A percentile compares a stretch with the other conserved stretches of the same genome.
phyloP scores from a whole-genome alignment of 2,888 invertebrate genomes.

The Pheosia gnoma region DNA sequence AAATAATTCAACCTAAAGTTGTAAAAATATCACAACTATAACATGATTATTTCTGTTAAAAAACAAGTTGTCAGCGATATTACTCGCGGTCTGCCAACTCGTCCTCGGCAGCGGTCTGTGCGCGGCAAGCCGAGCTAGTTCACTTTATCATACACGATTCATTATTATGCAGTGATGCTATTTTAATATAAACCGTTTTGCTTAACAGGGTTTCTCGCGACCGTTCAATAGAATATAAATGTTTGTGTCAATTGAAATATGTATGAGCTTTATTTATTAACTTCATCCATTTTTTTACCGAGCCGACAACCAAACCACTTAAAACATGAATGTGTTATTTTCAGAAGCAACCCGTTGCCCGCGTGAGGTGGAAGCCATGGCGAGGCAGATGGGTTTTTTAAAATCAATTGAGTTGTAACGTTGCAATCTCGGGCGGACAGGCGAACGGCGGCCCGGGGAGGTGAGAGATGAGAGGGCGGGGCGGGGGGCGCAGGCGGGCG shows the following conservation, averaged over 20 bases:
- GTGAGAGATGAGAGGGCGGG: not conserved
- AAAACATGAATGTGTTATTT: not conserved
- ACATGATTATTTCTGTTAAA: too few species aligned
- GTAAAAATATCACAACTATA: too few species aligned
- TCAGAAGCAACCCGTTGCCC: not conserved
- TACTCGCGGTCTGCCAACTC: too few species aligned
- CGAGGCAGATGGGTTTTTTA: slow-evolving; percentile 15
- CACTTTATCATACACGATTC: not conserved
- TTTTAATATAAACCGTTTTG: not conserved
- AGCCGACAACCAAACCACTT: too few species aligned
- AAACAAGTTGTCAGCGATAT: not conserved
- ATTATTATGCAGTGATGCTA: not conserved
- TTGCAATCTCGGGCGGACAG: slow-evolving; percentile 28
- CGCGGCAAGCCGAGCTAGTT: not conserved
- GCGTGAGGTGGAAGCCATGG: not conserved
- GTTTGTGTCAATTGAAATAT: too few species aligned
- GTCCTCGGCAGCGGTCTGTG: not conserved
- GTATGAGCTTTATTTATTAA: too few species aligned
- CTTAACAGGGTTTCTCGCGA: not conserved
- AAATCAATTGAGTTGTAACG: slow-evolving; percentile 35
- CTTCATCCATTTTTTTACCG: too few species aligned
- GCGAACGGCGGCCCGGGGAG: not conserved
- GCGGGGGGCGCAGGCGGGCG: not conserved
- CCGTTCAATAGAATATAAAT: too few species aligned
- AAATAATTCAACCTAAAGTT: too few species aligned